Evolutionary conservation across 2,888 invertebrate species (phyloP), one percentile per base, ranked within the genome.

Genomic region (Patella caerulea): DNA sequence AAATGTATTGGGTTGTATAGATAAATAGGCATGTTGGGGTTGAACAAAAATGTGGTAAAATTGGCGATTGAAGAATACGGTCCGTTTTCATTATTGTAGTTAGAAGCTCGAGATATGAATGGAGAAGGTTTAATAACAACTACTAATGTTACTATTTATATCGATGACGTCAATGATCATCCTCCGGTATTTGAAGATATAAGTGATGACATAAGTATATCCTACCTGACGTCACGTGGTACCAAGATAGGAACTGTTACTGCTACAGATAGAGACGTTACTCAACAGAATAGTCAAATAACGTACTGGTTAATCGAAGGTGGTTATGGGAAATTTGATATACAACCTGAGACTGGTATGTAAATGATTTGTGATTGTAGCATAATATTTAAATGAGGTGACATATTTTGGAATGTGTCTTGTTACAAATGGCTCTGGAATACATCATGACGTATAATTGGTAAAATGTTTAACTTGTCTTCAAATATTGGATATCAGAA

Each of bases 161-260:
- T 80, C 7, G 59, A 80, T 29, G 80, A 80, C 55, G 65, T 80
- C 11, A 80, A 80, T 52, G 80, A 80, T 53, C n/a, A 80, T 34
- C 52, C 75, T 24, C 78, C 78, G 15, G 15, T 73, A 12, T 74
- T 77, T 73, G 74, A 74, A 11, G 14, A 53, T 9, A 24, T 56
- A 14, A 56, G 72, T 53, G 71, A 53, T 24, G 34, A 53, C 53
- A 53, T 45, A n/a, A 53, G 72, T 29, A n/a, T 72, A n/a, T 54
- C 72, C 11, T 55, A 70, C 7, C 34, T 55, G 65, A 54, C 71
- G 15, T 52, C 71, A 4, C 11, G 29, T n/a, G 71, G 71, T 34
- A 52, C 74, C 11, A 71, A 24, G 14, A 53, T 74, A 15, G 74
- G 71, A n/a, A 17, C 19, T 29, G 55, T 74, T 12, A 52, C 69